These are phyloP conservation scores for Dendrolimus pini DNA, from an alignment of 2,888 invertebrate genomes.

Conservation along the genomic window DNA sequence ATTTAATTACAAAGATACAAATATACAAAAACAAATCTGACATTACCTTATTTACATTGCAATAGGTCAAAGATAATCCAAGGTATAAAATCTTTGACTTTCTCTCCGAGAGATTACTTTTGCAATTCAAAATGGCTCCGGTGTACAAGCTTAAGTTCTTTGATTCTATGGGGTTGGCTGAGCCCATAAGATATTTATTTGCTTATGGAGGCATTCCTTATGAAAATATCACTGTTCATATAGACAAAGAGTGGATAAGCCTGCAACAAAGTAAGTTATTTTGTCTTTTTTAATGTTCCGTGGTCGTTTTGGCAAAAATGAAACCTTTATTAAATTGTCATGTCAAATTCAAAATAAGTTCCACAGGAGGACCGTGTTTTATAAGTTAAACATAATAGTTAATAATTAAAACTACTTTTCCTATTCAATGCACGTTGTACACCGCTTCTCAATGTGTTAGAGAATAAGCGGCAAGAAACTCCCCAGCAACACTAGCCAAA, in stretches of 20 bases:
- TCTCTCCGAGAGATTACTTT: background rate
- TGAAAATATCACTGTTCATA: constrained; percentile 23
- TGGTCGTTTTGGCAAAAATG: background rate
- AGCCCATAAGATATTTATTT: constrained; percentile 32
- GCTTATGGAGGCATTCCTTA: constrained; percentile 33
- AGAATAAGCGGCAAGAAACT: too few species aligned
- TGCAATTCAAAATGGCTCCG: constrained; percentile 20
- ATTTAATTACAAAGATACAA: too few species aligned
- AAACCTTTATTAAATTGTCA: too few species aligned
- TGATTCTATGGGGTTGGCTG: constrained; percentile 31
- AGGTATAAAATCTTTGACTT: background rate
- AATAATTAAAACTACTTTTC: too few species aligned
- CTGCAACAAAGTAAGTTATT: constrained; percentile 20
- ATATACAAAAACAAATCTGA: too few species aligned
- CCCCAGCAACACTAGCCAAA: too few species aligned
- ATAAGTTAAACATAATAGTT: too few species aligned
- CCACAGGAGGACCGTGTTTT: too few species aligned
- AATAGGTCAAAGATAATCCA: constrained; percentile 3
- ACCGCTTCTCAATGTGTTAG: too few species aligned
- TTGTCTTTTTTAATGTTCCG: background rate
- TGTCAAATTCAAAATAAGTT: too few species aligned
- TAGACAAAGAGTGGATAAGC: constrained; percentile 19
- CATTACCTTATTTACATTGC: constrained; percentile 6
- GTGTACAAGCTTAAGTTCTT: constrained; percentile 33
- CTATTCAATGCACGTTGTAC: too few species aligned